Evolutionary conservation across 2,113 vertebrate species (phyloP).

Genomic region (Micronycteris hirsuta): DNA sequence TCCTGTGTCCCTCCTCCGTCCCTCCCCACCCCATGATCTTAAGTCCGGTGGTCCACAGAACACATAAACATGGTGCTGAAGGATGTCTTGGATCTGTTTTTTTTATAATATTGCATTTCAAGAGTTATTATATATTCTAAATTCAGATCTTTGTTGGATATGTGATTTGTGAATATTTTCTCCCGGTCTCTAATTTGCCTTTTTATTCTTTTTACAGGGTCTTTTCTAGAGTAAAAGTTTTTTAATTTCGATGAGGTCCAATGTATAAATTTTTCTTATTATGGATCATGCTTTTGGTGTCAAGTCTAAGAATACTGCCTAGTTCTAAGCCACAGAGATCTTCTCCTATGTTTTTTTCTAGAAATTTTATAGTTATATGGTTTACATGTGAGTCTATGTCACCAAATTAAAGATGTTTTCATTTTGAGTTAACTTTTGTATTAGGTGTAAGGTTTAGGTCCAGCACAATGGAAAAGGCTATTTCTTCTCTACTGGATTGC

Average conservation of each 20-base stretch:
- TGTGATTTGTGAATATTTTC: background rate
- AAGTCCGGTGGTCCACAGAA: background rate
- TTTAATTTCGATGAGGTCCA: background rate
- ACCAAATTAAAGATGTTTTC: no score
- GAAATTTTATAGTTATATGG: background rate
- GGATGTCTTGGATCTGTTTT: background rate
- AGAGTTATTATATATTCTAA: background rate
- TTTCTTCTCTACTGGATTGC: background rate
- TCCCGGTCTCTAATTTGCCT: background rate
- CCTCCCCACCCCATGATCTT: background rate
- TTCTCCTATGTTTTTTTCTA: background rate
- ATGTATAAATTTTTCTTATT: background rate
- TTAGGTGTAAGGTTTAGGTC: background rate
- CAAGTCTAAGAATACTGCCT: background rate
- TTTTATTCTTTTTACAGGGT: background rate
- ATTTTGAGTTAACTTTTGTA: background rate
- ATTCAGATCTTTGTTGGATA: background rate
- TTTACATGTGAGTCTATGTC: background rate
- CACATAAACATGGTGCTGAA: background rate
- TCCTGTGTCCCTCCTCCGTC: background rate
- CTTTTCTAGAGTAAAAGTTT: constrained; percentile 24
- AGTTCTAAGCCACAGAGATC: background rate
- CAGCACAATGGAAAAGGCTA: background rate
- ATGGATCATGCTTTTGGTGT: background rate
- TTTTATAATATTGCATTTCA: background rate